A percentile compares a stretch with the other conserved stretches of the same genome.
Conservation (phyloP, 2,797 vertebrate species). For the Pelobates cultripes region DNA sequence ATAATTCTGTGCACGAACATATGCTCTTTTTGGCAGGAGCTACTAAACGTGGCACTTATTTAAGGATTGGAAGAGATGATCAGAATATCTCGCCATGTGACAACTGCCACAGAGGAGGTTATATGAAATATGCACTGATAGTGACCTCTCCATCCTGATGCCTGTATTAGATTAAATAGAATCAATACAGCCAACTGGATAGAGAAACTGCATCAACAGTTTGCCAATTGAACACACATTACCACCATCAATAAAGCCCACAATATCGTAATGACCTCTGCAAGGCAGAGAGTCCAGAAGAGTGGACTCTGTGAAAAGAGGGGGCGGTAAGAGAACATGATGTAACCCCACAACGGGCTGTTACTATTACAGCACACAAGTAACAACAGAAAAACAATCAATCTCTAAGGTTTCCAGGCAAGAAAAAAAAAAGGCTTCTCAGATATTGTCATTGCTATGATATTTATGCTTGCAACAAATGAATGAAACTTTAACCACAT, state of each 20-base stretch:
- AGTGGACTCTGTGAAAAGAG: too few species aligned
- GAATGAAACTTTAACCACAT: conserved; percentile 34
- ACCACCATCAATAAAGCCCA: background rate
- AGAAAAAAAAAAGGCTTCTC: background rate
- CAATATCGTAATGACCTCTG: background rate
- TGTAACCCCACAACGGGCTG: background rate
- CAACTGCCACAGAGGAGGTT: background rate
- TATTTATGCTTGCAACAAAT: conserved; percentile 29
- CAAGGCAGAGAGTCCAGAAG: too few species aligned
- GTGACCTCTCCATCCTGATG: background rate
- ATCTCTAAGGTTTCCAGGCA: background rate
- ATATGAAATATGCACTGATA: background rate
- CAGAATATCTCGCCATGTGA: background rate
- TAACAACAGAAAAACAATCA: background rate
- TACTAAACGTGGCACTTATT: background rate
- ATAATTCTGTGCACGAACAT: too few species aligned
- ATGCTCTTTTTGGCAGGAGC: background rate
- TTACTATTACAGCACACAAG: too few species aligned
- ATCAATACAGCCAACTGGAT: background rate
- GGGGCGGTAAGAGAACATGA: too few species aligned
- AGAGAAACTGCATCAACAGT: background rate
- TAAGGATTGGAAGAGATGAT: background rate
- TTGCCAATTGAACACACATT: background rate
- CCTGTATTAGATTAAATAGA: background rate
- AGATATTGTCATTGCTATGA: conserved; percentile 30